Conservation (phyloP, 2,113 vertebrate species). For the Girardinichthys multiradiatus region DNA sequence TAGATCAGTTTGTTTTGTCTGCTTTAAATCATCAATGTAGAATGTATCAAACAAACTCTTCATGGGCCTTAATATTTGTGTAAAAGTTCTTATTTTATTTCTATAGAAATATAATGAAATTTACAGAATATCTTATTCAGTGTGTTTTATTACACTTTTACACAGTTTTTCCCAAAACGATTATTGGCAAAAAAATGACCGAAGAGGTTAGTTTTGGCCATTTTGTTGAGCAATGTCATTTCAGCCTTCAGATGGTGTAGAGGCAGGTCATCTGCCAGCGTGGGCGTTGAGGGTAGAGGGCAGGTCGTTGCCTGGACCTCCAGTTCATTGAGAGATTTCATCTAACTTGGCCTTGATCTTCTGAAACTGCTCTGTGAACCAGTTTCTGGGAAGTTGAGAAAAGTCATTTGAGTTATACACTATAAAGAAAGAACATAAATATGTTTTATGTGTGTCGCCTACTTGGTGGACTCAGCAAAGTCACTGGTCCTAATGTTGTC, state of each 20-base stretch:
- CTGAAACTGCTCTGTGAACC: constrained; percentile 16
- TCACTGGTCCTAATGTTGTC: constrained; percentile 33
- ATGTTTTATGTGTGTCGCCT: neutral
- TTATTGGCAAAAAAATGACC: constrained; percentile 11
- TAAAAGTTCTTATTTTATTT: constrained; percentile 5
- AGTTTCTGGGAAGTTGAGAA: constrained; percentile 52
- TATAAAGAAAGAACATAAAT: neutral
- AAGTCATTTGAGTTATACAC: neutral
- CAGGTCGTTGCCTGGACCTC: neutral
- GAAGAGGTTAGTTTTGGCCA: neutral
- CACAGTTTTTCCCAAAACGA: constrained; percentile 8
- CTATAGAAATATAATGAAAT: constrained; percentile 1
- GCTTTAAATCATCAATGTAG: neutral
- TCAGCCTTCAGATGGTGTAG: neutral
- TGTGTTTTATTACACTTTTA: constrained; percentile 26
- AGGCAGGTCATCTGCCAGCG: neutral
- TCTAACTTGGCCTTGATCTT: accelerated
- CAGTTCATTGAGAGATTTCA: accelerated
- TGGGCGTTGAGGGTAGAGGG: neutral
- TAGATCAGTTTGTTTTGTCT: neutral
- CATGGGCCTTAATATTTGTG: neutral
- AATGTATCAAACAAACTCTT: neutral
- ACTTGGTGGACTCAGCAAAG: constrained; percentile 44
- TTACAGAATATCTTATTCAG: neutral
- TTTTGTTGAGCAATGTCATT: neutral